Conservation (phyloP, 2,797 vertebrate species). For the Neoniphon sammara region DNA sequence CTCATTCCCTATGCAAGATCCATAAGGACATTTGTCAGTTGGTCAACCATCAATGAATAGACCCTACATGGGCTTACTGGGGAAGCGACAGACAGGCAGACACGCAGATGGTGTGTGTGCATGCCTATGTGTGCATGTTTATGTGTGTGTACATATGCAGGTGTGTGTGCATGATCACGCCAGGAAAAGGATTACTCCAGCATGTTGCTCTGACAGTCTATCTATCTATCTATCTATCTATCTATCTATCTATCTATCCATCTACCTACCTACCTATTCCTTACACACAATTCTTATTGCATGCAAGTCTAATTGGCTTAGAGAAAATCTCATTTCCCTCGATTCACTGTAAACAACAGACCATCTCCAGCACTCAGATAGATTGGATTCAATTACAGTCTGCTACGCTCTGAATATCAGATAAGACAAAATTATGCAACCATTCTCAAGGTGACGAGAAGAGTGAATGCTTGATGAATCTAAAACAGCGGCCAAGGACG, state of each 20-base stretch:
- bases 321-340: constrained; percentile 46
- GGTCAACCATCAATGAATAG: constrained; percentile 62
- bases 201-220: constrained; percentile 31
- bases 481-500: constrained; percentile 75
- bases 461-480: constrained; percentile 70
- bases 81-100: constrained; percentile 40
- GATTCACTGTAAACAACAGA: constrained; percentile 67
- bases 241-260: constrained; percentile 10
- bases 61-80: constrained; percentile 50
- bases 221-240: background rate
- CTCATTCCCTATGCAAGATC: constrained; percentile 42
- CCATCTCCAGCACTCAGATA: constrained; percentile 65
- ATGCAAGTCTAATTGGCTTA: constrained; percentile 46
- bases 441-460: constrained; percentile 77
- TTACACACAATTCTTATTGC: constrained; percentile 29
- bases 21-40: constrained; percentile 61
- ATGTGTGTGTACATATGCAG: constrained; percentile 16
- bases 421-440: constrained; percentile 75
- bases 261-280: constrained; percentile 18
- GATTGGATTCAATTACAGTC: constrained; percentile 76
- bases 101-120: constrained; percentile 17
- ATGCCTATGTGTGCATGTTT: constrained; percentile 4
- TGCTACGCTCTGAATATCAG: constrained; percentile 71
- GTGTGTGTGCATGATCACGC: constrained; percentile 30
- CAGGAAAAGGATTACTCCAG: constrained; percentile 47